These are phyloP conservation scores for Nomada fucata DNA, from an alignment of 2,888 invertebrate species.

Conservation along the genomic window DNA sequence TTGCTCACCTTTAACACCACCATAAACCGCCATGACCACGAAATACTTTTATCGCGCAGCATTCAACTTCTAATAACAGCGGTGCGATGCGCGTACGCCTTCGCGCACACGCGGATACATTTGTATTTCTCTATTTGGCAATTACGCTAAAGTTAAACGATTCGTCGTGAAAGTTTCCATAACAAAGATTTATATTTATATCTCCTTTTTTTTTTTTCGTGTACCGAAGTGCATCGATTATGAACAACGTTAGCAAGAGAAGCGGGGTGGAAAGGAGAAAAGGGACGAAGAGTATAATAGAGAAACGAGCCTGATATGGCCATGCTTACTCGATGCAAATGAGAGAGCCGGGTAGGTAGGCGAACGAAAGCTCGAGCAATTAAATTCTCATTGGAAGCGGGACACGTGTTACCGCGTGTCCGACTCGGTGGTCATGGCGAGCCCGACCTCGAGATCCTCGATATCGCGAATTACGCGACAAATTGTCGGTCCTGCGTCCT, in stretches of 20 bases:
- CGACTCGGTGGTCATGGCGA: slow-evolving; percentile 79
- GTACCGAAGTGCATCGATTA: no score
- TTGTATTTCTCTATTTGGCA: neutral
- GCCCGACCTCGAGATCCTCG: slow-evolving; percentile 79
- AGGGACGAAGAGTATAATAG: slow-evolving; percentile 65
- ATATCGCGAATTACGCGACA: slow-evolving; percentile 82
- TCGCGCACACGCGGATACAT: neutral
- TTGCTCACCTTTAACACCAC: slow-evolving; percentile 31
- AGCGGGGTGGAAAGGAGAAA: slow-evolving; percentile 1
- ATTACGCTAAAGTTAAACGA: no score
- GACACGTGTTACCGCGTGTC: slow-evolving; percentile 80
- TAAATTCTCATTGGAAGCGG: slow-evolving; percentile 78
- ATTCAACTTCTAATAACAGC: slow-evolving; percentile 32
- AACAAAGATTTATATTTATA: no score
- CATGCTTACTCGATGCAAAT: slow-evolving; percentile 77
- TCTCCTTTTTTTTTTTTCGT: no score
- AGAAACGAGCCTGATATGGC: slow-evolving; percentile 76
- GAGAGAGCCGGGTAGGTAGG: slow-evolving; percentile 58
- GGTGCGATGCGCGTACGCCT: neutral
- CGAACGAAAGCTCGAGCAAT: slow-evolving; percentile 75
- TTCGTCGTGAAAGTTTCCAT: no score
- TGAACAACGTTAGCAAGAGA: slow-evolving; percentile 4
- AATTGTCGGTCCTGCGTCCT: slow-evolving; percentile 73
- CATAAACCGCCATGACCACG: slow-evolving; percentile 31
- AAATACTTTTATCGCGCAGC: slow-evolving; percentile 20